A percentile compares a stretch with the other conserved stretches of the same genome.
These are phyloP conservation scores for Porphyrio hochstetteri DNA, from an alignment of 2,113 vertebrate genomes.

Conservation along the genomic window DNA sequence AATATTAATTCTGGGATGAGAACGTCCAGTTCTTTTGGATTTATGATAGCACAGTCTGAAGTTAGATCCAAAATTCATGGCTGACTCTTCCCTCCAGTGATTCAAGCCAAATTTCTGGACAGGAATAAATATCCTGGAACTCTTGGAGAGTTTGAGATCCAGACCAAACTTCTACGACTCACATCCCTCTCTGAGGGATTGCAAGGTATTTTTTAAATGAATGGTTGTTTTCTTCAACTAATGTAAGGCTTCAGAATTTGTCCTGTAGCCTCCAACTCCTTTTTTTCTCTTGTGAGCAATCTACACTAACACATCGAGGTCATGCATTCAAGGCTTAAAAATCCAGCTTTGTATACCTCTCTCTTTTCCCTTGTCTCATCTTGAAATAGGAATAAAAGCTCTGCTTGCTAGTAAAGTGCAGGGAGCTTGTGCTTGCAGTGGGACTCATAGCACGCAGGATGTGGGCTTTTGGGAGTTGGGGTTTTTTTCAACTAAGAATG, in stretches of 20 bases:
- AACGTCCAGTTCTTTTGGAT: constrained; percentile 57
- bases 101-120: constrained; percentile 25
- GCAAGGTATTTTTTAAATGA: constrained; percentile 41
- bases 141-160: constrained; percentile 13
- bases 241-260: not conserved
- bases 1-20: constrained; percentile 30
- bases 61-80: constrained; percentile 47
- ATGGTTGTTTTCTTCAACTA: not conserved
- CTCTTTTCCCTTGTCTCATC: not conserved
- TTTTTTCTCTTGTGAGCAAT: rapidly evolving
- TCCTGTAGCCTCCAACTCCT: not conserved
- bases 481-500: not conserved
- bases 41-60: constrained; percentile 42
- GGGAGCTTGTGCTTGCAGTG: not conserved
- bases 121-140: constrained; percentile 49
- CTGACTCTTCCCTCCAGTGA: not conserved
- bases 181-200: not conserved
- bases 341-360: not conserved
- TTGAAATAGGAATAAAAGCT: not conserved
- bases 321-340: not conserved
- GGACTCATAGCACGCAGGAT: not conserved
- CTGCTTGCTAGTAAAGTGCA: not conserved
- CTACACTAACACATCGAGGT: not conserved
- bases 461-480: not conserved
- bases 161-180: constrained; percentile 21